Conservation (phyloP, 1,140 invertebrate species). For the Aplysia californica region DNA sequence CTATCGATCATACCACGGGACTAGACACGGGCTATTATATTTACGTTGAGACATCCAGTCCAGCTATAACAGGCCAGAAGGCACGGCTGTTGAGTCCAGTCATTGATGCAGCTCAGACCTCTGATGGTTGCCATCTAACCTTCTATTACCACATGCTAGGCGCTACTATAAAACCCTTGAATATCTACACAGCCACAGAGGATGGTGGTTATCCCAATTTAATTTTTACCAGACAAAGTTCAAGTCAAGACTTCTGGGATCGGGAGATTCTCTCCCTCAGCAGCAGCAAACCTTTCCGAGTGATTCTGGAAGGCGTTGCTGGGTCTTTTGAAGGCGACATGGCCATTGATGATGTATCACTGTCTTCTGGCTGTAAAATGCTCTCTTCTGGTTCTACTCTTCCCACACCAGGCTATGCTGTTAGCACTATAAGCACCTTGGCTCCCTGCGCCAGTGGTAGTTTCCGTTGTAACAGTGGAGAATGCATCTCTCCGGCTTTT, state of each 20-base stretch:
- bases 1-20: conserved; percentile 76
- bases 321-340: conserved; percentile 80
- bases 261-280: conserved; percentile 43
- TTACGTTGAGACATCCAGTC: conserved; percentile 77
- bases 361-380: conserved; percentile 57
- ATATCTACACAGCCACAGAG: conserved; percentile 49
- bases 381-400: conserved; percentile 34
- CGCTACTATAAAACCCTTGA: conserved; percentile 53
- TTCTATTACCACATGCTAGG: conserved; percentile 68
- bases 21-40: conserved; percentile 67
- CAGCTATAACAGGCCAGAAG: conserved; percentile 49
- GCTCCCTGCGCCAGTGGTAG: conserved; percentile 28
- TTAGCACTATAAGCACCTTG: too few relatives aligned
- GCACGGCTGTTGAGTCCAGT: conserved; percentile 58
- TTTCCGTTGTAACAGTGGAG: conserved; percentile 46
- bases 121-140: conserved; percentile 45
- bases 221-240: too few relatives aligned
- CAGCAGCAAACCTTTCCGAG: conserved; percentile 27
- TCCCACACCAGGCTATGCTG: conserved; percentile 43
- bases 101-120: conserved; percentile 35
- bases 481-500: conserved; percentile 37
- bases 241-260: conserved; percentile 46
- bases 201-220: too few relatives aligned
- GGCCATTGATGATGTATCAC: conserved; percentile 77
- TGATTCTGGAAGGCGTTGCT: conserved; percentile 69